Base-by-base conservation (phyloP, 2,797 vertebrate species). In the Gymnocypris eckloni region DNA sequence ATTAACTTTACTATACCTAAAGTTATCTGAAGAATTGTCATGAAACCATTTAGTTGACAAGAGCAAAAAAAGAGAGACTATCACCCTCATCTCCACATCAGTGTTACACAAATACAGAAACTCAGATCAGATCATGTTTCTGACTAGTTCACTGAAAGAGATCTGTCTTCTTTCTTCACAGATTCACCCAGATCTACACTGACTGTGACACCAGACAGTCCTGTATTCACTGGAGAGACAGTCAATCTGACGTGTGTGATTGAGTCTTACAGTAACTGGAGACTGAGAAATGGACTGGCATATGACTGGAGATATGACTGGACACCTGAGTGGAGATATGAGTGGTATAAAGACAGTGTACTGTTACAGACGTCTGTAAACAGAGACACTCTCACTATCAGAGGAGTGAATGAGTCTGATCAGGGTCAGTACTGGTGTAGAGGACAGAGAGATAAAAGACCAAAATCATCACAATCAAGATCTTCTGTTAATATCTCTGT, bases 371-470 rank as follows among this genome's bases (percentile, higher is more conserved):
- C 54, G 54, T 22, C 54, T 59, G 39, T 41, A 41, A 41, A 41
- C 39, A 41, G 39, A 41, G 39, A 41, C 39, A 41, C 39, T 41
- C 39, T 41, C 39, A 41, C 39, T 41, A 41, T 41, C 39, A 41
- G 39, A 41, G 39, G 39, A 41, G 54, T 28, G 33, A 6, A 2
- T 67, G 6, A 16, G 64, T 73, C 85, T 86, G 85, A 86, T 86
- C 79, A 20, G 69, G 89, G 87, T n/a, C 71, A 61, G 66, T 90
- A 88, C 87, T 56, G 81, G 86, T 90, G 89, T 61, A 82, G 86
- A 82, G 86, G 87, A 67, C 13, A 6, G 69, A 87, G 84, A 15
- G 70, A 81, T 64, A 84, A 86, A 71, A 45, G 52, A 22, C 78
- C 87, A 73, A n/a, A 72, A 50, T 86, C 81, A 81, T 80, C 64